These are phyloP conservation scores for Eurystomus gularis DNA, from an alignment of 2,113 vertebrate genomes.

Conservation along the genomic window DNA sequence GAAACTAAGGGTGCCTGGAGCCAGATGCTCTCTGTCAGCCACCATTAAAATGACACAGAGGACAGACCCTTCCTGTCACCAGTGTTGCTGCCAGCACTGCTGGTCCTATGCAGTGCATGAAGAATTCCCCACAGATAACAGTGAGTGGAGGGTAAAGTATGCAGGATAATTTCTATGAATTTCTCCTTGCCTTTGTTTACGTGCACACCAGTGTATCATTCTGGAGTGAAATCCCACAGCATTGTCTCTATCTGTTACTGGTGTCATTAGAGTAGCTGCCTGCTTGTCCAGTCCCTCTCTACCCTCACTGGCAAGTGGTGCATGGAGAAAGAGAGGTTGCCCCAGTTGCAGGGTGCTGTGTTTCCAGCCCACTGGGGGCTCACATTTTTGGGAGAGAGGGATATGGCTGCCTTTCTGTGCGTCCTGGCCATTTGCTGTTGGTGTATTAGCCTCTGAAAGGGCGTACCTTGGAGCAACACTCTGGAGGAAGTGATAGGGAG, in stretches of 20 bases:
- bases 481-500: neutral
- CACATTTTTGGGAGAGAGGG: neutral
- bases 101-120: neutral
- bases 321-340: rapidly evolving
- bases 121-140: neutral
- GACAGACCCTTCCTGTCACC: neutral
- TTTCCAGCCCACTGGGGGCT: neutral
- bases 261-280: neutral
- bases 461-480: neutral
- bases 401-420: neutral
- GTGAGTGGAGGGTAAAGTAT: neutral
- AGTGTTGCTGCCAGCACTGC: neutral
- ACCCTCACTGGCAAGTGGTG: rapidly evolving
- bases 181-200: neutral
- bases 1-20: neutral
- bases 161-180: neutral
- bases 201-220: neutral
- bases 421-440: rapidly evolving
- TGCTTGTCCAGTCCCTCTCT: neutral
- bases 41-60: neutral
- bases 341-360: neutral
- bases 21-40: neutral
- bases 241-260: neutral
- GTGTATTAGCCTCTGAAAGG: neutral
- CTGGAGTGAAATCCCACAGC: neutral